Percentiles rank a stretch among this genome's conserved stretches.
phyloP scores from a whole-genome alignment of 1,140 invertebrate species.

The Cardiocondyla obscurior region DNA sequence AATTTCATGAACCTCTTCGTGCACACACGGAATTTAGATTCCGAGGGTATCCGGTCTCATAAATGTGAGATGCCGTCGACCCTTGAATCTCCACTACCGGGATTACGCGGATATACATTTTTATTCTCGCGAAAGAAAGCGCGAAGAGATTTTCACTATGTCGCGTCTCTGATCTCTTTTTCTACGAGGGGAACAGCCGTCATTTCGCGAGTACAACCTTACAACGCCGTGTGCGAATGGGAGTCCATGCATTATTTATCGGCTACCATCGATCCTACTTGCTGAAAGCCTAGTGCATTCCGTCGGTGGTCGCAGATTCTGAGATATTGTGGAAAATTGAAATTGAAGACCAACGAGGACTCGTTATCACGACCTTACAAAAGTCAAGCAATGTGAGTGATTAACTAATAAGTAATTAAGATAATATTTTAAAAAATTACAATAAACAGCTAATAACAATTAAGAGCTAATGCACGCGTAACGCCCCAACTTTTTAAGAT shows the following conservation, averaged over 20 bases:
- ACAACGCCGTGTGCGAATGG: not conserved
- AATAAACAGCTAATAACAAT: too few relatives aligned
- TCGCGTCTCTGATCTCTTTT: not conserved
- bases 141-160: not conserved
- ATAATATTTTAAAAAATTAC: too few relatives aligned
- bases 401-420: not conserved
- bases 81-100: not conserved
- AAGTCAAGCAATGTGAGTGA: not conserved
- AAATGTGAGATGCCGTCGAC: not conserved
- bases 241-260: conserved; percentile 46
- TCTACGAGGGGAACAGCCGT: not conserved
- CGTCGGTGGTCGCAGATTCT: not conserved
- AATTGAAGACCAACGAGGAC: not conserved
- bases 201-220: not conserved
- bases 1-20: not conserved
- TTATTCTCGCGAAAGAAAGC: not conserved
- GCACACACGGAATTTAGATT: not conserved
- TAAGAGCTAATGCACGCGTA: too few relatives aligned
- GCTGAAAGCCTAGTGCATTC: not conserved
- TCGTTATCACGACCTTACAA: not conserved
- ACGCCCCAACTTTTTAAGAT: too few relatives aligned
- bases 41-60: not conserved
- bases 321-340: not conserved
- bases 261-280: not conserved
- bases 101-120: not conserved